Evolutionary conservation across 2,888 invertebrate genomes (phyloP), one percentile per base, ranked within the genome.

Genomic region (Julus scandinavius): DNA sequence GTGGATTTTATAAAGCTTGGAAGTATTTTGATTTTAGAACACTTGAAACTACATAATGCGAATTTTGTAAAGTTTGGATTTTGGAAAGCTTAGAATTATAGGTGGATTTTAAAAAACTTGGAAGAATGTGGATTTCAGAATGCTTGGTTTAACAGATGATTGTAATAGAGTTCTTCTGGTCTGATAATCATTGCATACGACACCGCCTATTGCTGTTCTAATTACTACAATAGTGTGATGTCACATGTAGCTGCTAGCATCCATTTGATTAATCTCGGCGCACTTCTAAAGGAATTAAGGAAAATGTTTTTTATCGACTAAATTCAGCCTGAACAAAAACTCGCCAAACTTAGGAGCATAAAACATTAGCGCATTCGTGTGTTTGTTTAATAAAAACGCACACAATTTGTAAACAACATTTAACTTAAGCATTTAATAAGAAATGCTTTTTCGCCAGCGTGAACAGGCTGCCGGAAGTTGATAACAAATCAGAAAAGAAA

Each of bases 401-500:
- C 7, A 6, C 20, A 29, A 72, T 29, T 72, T 72, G 20, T 29
- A 72, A 72, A 72, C 63, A 72, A 72, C 63, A 72, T 72, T 20
- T 72, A 29, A 72, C 63, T 63, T 63, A 63, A 63, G 63, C 20
- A 63, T 63, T 63, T 63, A 63, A 63, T 63, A 72, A 72, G 63
- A 72, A 72, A 9, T 72, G 63, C 20, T 72, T 72, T 54, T 72
- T 72, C n/a, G 63, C 63, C 63, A 72, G 17, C 63, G 63, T 72
- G 63, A 72, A 20, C 63, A 72, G 63, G 63, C 63, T 72, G 63
- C 63, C 63, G 63, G 63, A 72, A 72, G 63, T 72, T 72, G 63
- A 72, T 72, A 72, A 72, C 20, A 29, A 72, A 72, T 72, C 63
- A 72, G 63, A 72, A 72, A 72, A 72, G 63, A 72, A 72, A 72